Evolutionary conservation across 1,140 invertebrate species (phyloP), one percentile per base, ranked within the genome.

Genomic region (Aphis gossypii): DNA sequence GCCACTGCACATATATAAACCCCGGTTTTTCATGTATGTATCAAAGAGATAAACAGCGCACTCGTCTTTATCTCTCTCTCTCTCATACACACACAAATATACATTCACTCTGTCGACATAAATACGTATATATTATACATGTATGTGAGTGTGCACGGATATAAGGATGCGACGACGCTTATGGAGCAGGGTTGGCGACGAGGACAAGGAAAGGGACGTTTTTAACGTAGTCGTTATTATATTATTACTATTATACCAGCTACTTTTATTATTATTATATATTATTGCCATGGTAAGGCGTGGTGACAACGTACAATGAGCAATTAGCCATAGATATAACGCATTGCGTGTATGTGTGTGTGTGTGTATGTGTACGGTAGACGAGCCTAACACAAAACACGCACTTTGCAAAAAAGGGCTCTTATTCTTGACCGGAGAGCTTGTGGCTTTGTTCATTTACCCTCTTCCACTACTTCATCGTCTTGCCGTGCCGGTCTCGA

Each of bases 341-440:
- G 41, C 6, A n/a, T n/a, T 76, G 60, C n/a, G 60, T 51, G 18
- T 51, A 20, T 51, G 9, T 51, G 18, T 51, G 8, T 46, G 60
- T 60, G 60, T 68, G 60, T n/a, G 56, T 60, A 25, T 23, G 54
- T 54, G 60, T 76, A 1, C 14, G 60, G 83, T 87, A 46, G 14
- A n/a, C 84, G 41, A 44, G 90, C 25, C 25, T 68, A 91, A 91
- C n/a, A 76, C 60, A 91, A 68, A 89, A 56, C 88, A 41, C 51
- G 88, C 88, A 38, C 48, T 89, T 56, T 56, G 35, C 35, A 48
- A 82, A 92, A 82, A 90, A 76, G 60, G 56, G 30, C 90, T 91
- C 86, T 88, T 88, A 88, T 88, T 91, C 90, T 91, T 91, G 90
- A 91, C 90, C 90, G 86, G 86, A 91, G 44, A 91, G 90, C 90